Base-by-base conservation (phyloP, 1,140 invertebrate genomes). In the Ruditapes philippinarum region DNA sequence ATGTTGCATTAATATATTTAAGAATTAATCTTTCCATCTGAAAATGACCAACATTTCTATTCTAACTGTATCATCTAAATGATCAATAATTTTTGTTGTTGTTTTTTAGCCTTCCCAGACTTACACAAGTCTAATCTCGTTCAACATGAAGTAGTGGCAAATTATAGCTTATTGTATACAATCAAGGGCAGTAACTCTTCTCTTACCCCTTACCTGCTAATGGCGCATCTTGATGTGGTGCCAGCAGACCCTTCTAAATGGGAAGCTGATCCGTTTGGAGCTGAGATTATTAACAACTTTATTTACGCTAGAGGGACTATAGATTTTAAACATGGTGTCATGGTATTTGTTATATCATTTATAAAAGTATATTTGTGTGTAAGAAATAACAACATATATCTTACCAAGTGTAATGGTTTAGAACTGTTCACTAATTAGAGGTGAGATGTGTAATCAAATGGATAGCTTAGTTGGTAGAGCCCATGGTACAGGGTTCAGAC, bases 181-280 rank as follows among this genome's bases (percentile, higher is more conserved):
- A 62, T 95, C 14, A 65, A 90, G 73, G 96, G 96, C 17, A 91
- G 76, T 25, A 94, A 96, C 90, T 11, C 88, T 45, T 90, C 70
- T 14, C 91, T 96, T 25, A 95, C 94, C 51, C 97, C 97, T 0
- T 97, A 97, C 92, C 87, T 97, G 88, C 92, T 97, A 70, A 94
- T 95, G 79, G 96, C 96, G 28, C 97, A 97, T 92, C 89, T 97
- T 76, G 97, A 97, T 94, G 97, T 97, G 42, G 97, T 97, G 1
- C 97, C 97, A 28, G 96, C 95, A 25, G 94, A 95, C n/a, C 73
- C 68, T n/a, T 90, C 94, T 22, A 92, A 94, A 5, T 97, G 97
- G 97, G 93, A 95, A 12, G 92, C 95, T 42, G 95, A 95, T 40
- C 97, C 97, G 42, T 97, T 97, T 92, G 94, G 93, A 45, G 97